Percentiles rank a stretch among this genome's conserved stretches.
Evolutionary conservation across 2,797 vertebrate genomes (phyloP).

Genomic region (Leptoclinus maculatus): DNA sequence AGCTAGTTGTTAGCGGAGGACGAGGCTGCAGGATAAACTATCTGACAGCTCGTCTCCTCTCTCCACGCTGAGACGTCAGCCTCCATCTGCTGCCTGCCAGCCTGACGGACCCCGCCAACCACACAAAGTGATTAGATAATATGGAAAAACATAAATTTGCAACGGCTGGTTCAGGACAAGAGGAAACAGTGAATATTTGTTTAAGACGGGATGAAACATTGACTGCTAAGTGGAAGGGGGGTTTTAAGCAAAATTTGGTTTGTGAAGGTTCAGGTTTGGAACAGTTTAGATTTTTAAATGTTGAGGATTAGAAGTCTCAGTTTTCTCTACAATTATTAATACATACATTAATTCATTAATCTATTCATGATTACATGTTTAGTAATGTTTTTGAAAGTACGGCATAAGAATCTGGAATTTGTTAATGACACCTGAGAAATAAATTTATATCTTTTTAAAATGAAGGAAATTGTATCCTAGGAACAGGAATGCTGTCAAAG

Average conservation of each 20-base stretch:
- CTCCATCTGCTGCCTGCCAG: slow-evolving; percentile 59
- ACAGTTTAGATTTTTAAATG: not conserved
- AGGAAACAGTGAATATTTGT: not conserved
- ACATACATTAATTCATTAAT: not conserved
- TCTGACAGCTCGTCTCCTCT: slow-evolving; percentile 47
- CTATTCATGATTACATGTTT: not conserved
- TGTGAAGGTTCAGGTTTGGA: not conserved
- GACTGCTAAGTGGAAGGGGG: not conserved
- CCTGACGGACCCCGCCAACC: slow-evolving; percentile 15
- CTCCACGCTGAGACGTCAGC: slow-evolving; percentile 34
- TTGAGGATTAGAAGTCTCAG: not conserved
- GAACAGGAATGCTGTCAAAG: no score
- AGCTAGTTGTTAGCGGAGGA: slow-evolving; percentile 47
- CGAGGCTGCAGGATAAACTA: slow-evolving; percentile 41
- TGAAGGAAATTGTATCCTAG: not conserved
- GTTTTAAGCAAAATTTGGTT: not conserved
- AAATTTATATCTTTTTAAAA: not conserved
- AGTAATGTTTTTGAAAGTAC: no score
- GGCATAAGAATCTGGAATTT: not conserved
- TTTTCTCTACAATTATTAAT: not conserved
- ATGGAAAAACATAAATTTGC: slow-evolving; percentile 12
- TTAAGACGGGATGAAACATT: not conserved
- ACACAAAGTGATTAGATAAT: slow-evolving; percentile 39
- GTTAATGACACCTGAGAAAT: not conserved
- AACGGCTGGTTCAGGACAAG: not conserved